Evolutionary conservation across 2,797 vertebrate species (phyloP).

Genomic region (Leptatherina wallacei): DNA sequence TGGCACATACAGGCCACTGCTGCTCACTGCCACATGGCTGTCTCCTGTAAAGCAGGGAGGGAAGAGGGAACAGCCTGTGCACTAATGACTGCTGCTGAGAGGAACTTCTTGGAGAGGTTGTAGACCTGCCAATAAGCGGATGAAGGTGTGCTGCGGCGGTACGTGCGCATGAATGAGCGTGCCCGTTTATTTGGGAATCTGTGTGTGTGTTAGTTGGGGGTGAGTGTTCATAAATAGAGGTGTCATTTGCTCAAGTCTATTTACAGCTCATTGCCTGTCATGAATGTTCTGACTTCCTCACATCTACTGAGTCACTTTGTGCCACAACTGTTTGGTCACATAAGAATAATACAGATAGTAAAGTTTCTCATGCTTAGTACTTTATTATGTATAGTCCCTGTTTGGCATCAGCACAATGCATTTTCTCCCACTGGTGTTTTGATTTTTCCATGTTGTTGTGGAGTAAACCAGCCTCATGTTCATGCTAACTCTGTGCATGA

Average conservation of each 20-base stretch:
- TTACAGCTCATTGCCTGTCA: conserved; percentile 66
- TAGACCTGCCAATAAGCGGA: not conserved
- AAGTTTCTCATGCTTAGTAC: not conserved
- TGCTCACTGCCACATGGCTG: conserved; percentile 61
- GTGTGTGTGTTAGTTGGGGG: conserved; percentile 27
- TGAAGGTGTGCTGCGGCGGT: conserved; percentile 1
- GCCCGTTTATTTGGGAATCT: conserved; percentile 22
- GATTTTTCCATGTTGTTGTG: not conserved
- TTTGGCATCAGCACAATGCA: not conserved
- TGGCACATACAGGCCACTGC: conserved; percentile 62
- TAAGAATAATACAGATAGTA: not conserved
- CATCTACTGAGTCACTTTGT: conserved; percentile 39
- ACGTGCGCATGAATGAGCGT: conserved; percentile 24
- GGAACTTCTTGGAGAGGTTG: conserved; percentile 16
- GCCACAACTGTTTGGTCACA: conserved; percentile 20
- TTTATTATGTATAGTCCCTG: not conserved
- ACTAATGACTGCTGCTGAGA: conserved; percentile 22
- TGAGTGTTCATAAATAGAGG: conserved; percentile 73
- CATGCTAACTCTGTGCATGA: not conserved
- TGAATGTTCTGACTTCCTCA: conserved; percentile 64
- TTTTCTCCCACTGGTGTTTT: not conserved
- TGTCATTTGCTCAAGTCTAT: conserved; percentile 80
- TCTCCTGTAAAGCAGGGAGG: conserved; percentile 43
- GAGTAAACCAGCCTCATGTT: not conserved
- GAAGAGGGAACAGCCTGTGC: conserved; percentile 54